Conservation (phyloP, 2,888 invertebrate species). For the Microctonus aethiopoides region DNA sequence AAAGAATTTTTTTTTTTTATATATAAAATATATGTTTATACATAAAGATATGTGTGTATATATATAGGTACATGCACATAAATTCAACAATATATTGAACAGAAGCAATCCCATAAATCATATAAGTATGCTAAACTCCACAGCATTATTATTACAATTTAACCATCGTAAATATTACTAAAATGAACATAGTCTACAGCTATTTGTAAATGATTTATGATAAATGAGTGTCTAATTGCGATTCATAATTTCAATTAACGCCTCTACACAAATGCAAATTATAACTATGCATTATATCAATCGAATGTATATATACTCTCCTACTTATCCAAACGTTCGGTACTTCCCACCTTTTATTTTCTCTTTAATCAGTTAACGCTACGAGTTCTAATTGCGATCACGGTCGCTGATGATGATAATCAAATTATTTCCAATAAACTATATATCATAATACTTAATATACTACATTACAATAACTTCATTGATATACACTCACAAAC, state of each 20-base stretch:
- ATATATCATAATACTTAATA: neutral
- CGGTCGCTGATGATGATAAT: conserved; percentile 34
- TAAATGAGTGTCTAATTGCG: neutral
- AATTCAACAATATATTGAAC: neutral
- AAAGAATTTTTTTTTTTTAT: no score
- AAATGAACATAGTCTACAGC: neutral
- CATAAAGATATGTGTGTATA: no score
- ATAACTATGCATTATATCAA: no score
- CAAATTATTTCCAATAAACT: no score
- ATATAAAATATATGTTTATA: no score
- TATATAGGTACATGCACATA: no score
- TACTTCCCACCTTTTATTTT: neutral
- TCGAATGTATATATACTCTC: neutral
- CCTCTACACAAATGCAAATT: neutral
- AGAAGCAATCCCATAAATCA: neutral
- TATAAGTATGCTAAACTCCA: neutral
- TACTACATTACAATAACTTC: neutral
- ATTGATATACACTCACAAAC: conserved; percentile 20
- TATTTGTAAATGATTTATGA: neutral
- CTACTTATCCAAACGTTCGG: neutral
- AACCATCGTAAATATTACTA: neutral
- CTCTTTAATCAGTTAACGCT: conserved; percentile 35
- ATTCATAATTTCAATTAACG: neutral
- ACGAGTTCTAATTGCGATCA: conserved; percentile 45
- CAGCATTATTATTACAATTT: neutral